Base-by-base conservation (phyloP, 2,797 vertebrate genomes). In the Poliocrania exsul region DNA sequence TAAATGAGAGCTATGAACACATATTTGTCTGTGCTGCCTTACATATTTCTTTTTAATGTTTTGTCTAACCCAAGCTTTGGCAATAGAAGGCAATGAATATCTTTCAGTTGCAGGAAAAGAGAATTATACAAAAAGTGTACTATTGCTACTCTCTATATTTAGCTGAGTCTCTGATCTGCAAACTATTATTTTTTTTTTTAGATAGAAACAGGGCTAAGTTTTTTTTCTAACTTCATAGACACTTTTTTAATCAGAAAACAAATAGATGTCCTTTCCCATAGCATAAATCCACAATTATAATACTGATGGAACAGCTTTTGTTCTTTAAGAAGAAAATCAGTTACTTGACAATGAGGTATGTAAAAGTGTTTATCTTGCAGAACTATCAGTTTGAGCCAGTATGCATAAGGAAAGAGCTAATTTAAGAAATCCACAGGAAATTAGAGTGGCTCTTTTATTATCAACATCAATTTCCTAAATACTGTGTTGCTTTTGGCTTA, bases 361-460 rank as follows among this genome's bases (percentile, higher is more conserved):
- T 69, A 81, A 86, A 92, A 96, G 56, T 84, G 70, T 86, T 93
- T 96, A 88, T 94, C 92, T 94, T 81, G 69, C 91, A 95, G 92
- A 94, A 94, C 86, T 90, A 95, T 96, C 93, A 50, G 54, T 88
- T 86, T 81, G 62, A 96, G 92, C 93, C 85, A 94, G 65, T 92
- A 56, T 86, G 80, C 80, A 70, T 96, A 79, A 28, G 70, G 94
- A 82, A 96, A 92, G 81, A 96, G 80, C 87, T 95, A 95, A 97
- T 97, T 96, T 97, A 96, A 93, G 95, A 96, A 92, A 91, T 90
- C 95, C 75, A 66, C 93, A 81, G 94, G 96, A 96, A 96, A 92
- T 96, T 86, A 88, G 81, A 96, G 73, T 90, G 85, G 72, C 47
- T 96, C 81, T 93, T 92, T 93, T 89, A 94, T 93, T 91, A 89